Evolutionary conservation across 2,113 vertebrate genomes (phyloP).

Genomic region (Camelus bactrianus): DNA sequence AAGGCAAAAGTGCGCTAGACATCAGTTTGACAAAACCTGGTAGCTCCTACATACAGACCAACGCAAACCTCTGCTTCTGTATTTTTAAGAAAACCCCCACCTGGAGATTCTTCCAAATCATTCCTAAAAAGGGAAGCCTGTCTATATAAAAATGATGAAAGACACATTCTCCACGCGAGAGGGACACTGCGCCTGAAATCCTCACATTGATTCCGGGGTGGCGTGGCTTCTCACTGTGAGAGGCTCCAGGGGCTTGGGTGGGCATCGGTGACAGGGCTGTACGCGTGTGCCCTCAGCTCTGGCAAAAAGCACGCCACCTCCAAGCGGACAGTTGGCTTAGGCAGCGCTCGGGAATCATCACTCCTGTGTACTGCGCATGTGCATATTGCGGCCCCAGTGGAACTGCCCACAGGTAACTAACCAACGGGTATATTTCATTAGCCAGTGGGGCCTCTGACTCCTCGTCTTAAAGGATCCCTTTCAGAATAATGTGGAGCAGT

Average conservation of each 20-base stretch:
- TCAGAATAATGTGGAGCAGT: not conserved
- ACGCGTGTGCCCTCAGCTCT: not conserved
- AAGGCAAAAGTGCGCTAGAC: not conserved
- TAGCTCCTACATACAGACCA: not conserved
- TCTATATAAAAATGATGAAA: not conserved
- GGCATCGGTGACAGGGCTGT: not conserved
- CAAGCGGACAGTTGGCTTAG: not conserved
- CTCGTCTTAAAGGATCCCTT: not conserved
- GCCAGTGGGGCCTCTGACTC: not conserved
- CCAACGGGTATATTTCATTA: not conserved
- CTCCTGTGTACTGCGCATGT: not conserved
- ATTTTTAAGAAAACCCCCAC: not conserved
- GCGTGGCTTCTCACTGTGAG: not conserved
- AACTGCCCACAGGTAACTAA: not conserved
- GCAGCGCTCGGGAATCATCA: not conserved
- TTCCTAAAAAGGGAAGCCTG: not conserved
- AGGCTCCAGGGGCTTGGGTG: not conserved
- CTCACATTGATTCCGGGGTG: not conserved
- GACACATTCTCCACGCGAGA: not conserved
- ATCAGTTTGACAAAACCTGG: constrained; percentile 20
- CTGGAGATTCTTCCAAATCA: not conserved
- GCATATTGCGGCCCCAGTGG: not conserved
- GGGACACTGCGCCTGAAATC: not conserved
- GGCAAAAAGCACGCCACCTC: not conserved
- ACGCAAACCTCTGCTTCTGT: not conserved